Percentiles rank a stretch among this genome's conserved stretches.
Evolutionary conservation across 2,113 vertebrate species (phyloP).

Genomic region (Amazona guildingii): DNA sequence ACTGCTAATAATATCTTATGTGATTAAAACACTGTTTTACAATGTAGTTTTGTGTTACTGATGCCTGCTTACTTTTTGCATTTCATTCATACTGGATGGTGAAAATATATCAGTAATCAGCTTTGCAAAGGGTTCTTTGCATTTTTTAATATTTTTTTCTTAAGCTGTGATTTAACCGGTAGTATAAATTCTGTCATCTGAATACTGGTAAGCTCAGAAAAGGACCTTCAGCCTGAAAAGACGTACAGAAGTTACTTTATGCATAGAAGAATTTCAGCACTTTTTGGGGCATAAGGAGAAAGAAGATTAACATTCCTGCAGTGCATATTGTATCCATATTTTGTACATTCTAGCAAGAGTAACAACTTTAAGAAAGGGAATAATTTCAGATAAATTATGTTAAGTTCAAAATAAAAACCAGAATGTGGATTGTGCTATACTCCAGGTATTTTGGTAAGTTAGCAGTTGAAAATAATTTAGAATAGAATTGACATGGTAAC

Average conservation of each 20-base stretch:
- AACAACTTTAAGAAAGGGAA: neutral
- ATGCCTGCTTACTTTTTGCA: neutral
- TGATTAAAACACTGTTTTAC: neutral
- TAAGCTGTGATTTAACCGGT: neutral
- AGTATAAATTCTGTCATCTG: neutral
- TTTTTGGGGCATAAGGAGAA: neutral
- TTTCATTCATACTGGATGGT: neutral
- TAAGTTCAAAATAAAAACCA: slow-evolving; percentile 42
- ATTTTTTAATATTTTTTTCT: neutral
- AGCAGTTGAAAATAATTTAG: slow-evolving; percentile 43
- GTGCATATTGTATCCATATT: neutral
- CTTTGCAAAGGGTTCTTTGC: neutral
- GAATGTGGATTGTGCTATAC: neutral
- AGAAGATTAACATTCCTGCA: neutral
- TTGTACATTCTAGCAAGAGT: neutral
- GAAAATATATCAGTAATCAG: neutral
- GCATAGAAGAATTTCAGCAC: neutral
- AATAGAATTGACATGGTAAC: slow-evolving; percentile 15
- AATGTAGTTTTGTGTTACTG: neutral
- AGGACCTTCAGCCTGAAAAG: neutral
- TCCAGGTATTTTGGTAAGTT: slow-evolving; percentile 39
- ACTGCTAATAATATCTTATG: neutral
- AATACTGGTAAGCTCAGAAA: neutral
- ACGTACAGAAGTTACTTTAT: neutral
- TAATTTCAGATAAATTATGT: slow-evolving; percentile 37